Conservation (phyloP, 2,113 vertebrate genomes). For the Arothron firmamentum region DNA sequence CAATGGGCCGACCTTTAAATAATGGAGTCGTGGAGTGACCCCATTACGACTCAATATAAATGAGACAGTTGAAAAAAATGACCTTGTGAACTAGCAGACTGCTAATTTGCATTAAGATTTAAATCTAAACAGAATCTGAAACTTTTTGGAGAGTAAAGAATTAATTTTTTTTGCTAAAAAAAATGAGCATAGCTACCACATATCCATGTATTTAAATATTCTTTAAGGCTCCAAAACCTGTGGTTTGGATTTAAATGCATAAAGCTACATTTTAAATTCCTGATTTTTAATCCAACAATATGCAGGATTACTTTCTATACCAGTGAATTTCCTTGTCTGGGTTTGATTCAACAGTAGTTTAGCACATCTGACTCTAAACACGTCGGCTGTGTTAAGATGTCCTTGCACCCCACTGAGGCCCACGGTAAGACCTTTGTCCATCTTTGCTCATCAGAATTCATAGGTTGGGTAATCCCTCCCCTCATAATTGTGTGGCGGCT, state of each 20-base stretch:
- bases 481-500: slow-evolving; percentile 54
- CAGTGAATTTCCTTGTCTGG: slow-evolving; percentile 1
- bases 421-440: slow-evolving; percentile 53
- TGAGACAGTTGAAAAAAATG: slow-evolving; percentile 18
- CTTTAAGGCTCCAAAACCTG: too few relatives aligned
- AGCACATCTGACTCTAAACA: slow-evolving; percentile 23
- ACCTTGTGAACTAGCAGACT: neutral
- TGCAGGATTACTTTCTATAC: neutral
- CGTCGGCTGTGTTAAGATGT: slow-evolving; percentile 11
- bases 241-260: too few relatives aligned
- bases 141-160: too few relatives aligned
- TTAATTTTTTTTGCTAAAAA: too few relatives aligned
- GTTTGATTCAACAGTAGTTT: slow-evolving; percentile 1
- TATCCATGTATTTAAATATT: too few relatives aligned
- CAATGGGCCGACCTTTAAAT: slow-evolving; percentile 34
- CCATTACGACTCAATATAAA: slow-evolving; percentile 26
- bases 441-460: slow-evolving; percentile 67
- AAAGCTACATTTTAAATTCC: neutral
- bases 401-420: slow-evolving; percentile 34
- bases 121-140: neutral
- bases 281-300: neutral
- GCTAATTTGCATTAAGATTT: slow-evolving; percentile 16
- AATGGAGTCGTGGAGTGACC: slow-evolving; percentile 28
- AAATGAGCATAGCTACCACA: too few relatives aligned
- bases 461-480: slow-evolving; percentile 64